Evolutionary conservation across 2,113 vertebrate genomes (phyloP).

Genomic region (rabbit (Oryctolagus cuniculus)): mOryCun1.1 NC_091437.1:136996001-136996500

Average conservation of each 20-base stretch:
- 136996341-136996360: background rate
- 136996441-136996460: background rate
- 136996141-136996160: background rate
- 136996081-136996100: too few species aligned
- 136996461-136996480: background rate
- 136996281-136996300: background rate
- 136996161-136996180: too few species aligned
- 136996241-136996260: background rate
- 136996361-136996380: background rate
- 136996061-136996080: too few species aligned
- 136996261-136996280: background rate
- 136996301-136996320: background rate
- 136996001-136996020: too few species aligned
- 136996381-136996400: background rate
- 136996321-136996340: background rate
- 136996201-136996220: background rate
- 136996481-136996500: background rate
- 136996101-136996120: too few species aligned
- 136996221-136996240: background rate
- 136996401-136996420: background rate
- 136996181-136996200: too few species aligned
- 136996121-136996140: background rate
- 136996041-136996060: too few species aligned
- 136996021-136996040: too few species aligned
- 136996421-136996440: background rate